Evolutionary conservation across 2,797 vertebrate genomes (phyloP).

Genomic region (Hippocampus kuda): DNA sequence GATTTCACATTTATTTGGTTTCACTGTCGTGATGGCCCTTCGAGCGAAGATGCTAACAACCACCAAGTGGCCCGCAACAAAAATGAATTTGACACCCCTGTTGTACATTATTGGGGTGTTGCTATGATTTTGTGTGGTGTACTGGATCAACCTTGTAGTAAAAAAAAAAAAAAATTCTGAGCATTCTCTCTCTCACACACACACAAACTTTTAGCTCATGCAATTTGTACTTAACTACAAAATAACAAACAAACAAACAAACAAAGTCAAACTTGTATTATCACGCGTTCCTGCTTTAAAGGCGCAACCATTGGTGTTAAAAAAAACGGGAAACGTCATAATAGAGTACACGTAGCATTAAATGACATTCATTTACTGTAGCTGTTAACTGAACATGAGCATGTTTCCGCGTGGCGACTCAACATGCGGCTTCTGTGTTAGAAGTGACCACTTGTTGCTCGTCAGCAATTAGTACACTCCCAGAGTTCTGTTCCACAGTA

Average conservation of each 20-base stretch:
- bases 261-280: neutral
- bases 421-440: neutral
- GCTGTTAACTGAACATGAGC: neutral
- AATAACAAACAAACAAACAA: neutral
- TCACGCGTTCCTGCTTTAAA: neutral
- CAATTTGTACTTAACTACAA: neutral
- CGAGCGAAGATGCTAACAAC: too few relatives aligned
- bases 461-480: constrained; percentile 16
- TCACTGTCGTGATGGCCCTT: too few relatives aligned
- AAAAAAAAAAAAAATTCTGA: neutral
- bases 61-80: too few relatives aligned
- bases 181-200: neutral
- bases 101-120: neutral
- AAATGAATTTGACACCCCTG: too few relatives aligned
- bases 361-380: neutral
- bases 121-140: neutral
- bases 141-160: neutral
- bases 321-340: neutral
- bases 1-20: too few relatives aligned
- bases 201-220: neutral
- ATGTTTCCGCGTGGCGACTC: neutral
- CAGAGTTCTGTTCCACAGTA: constrained; percentile 6
- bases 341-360: neutral
- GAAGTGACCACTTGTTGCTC: constrained; percentile 43
- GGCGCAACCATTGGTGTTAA: neutral